Conservation (phyloP, 2,113 vertebrate species). For the Bos indicus region DNA sequence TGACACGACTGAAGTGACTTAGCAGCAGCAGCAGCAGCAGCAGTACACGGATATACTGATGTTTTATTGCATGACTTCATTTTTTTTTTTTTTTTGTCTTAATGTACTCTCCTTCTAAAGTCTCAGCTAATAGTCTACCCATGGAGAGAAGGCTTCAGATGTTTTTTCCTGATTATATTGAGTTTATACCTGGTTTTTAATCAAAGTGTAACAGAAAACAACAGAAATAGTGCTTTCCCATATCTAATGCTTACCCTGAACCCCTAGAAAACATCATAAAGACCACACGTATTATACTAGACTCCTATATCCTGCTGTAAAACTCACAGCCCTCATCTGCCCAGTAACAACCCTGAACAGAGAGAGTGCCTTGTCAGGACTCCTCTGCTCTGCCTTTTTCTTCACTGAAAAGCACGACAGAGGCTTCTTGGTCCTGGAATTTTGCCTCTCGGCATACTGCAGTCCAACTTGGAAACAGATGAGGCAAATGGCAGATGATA, state of each 20-base stretch:
- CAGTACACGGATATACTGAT: not conserved
- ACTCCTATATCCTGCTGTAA: constrained; percentile 11
- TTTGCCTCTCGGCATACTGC: not conserved
- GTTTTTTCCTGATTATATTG: not conserved
- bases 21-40: too few species aligned
- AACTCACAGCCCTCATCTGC: not conserved
- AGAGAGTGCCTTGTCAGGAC: accelerated
- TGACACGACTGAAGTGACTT: too few species aligned
- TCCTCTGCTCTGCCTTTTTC: not conserved
- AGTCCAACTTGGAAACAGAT: not conserved
- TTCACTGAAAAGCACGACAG: not conserved
- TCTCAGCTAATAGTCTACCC: not conserved
- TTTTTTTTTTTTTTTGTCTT: not conserved
- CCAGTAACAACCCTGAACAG: not conserved
- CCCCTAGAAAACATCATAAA: constrained; percentile 37
- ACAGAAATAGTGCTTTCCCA: constrained; percentile 29
- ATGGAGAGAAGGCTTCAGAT: not conserved
- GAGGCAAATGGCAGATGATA: constrained; percentile 22
- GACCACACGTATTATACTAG: not conserved
- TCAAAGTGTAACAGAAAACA: constrained; percentile 23
- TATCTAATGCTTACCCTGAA: not conserved
- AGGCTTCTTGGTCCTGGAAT: not conserved
- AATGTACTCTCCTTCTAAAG: not conserved
- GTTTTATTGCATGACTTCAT: not conserved
- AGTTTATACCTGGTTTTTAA: constrained; percentile 41